Evolutionary conservation across 1,140 invertebrate species (phyloP), one percentile per base, ranked within the genome.

Genomic region (Ostrea edulis): DNA sequence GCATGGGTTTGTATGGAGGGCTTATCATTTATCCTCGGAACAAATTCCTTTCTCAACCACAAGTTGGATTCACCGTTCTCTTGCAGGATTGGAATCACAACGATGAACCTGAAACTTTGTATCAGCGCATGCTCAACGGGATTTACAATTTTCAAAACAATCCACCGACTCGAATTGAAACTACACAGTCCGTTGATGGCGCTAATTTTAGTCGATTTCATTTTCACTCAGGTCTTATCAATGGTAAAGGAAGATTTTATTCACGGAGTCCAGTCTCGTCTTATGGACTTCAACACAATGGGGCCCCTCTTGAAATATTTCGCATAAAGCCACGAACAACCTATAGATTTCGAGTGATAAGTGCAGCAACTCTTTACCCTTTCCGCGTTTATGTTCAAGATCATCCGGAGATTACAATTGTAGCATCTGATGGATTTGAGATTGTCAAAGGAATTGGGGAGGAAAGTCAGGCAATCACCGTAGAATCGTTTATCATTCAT

Each of bases 341-440:
- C 11, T 86, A 86, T 22, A 71, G 25, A 35, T 86, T 86, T 53
- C 29, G 85, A 3, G 85, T 86, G 0, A 86, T 86, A 25, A 86
- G 85, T 53, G 85, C 85, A 29, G 85, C 85, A 17, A 86, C 85
- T 11, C 44, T 93, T 4, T 93, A 91, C 82, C 91, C 92, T 0
- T 92, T 92, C 65, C 68, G 88, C 65, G 87, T 98, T 77, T 97
- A 97, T 0, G 96, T 98, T 11, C 97, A 98, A 90, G 96, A 97
- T 93, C 98, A 98, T 92, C 29, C 29, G 9, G 97, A 96, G 2
- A 94, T 98, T 84, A 96, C 95, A 0, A 95, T 98, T 2, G 97
- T 98, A 53, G 96, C 96, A 54, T 97, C 96, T 11, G 98, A 98
- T 95, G 97, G 97, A 29, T 96, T 96, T 90, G 97, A 98, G 98